Evolutionary conservation across 2,113 vertebrate species (phyloP).

Genomic region (Mormyrus lacerda): DNA sequence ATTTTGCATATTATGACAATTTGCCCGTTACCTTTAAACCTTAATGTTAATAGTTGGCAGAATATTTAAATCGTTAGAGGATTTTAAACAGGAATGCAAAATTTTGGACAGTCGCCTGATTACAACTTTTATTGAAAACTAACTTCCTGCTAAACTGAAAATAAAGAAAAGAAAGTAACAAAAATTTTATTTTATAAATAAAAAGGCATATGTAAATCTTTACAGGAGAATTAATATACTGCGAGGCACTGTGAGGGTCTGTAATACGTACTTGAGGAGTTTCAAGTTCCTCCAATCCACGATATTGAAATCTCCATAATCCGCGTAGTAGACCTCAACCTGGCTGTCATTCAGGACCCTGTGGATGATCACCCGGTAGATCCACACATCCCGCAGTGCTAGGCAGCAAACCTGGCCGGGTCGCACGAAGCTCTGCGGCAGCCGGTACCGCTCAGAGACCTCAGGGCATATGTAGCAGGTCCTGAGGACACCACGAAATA

Average conservation of each 20-base stretch:
- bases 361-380: conserved; percentile 82
- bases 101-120: neutral
- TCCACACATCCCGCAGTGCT: conserved; percentile 66
- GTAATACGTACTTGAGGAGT: conserved; percentile 81
- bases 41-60: neutral
- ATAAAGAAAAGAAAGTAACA: neutral
- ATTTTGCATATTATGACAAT: neutral
- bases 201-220: neutral
- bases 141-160: neutral
- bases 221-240: neutral
- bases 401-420: conserved; percentile 81
- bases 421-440: conserved; percentile 64
- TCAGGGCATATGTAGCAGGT: conserved; percentile 70
- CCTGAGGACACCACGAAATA: conserved; percentile 46
- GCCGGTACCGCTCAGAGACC: conserved; percentile 68
- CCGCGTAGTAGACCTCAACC: conserved; percentile 80
- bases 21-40: neutral
- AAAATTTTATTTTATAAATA: neutral
- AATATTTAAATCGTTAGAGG: neutral
- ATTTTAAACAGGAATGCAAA: neutral
- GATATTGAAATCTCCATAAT: conserved; percentile 69
- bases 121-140: neutral
- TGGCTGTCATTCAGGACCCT: conserved; percentile 58
- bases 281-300: conserved; percentile 65
- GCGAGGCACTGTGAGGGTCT: neutral